Evolutionary conservation across 30 jellyfish, hydroid and myxozoan species (phyloP), one percentile per base, ranked within the genome.

Genomic region (Nemopilema nomurai): DNA sequence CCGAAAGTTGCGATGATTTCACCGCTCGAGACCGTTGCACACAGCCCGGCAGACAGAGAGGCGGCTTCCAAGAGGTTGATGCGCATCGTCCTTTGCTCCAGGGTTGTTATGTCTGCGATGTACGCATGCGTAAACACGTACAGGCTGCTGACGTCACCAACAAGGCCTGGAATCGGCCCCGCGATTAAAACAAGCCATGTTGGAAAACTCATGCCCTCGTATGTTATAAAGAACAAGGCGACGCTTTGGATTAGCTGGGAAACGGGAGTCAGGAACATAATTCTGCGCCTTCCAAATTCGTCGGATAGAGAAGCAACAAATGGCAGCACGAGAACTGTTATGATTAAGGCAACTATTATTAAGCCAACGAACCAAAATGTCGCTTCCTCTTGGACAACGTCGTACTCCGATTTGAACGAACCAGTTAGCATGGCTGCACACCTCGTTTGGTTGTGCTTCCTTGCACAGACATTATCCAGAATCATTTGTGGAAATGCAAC

Each of bases 371-470:
- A 76, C 86, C 86, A 76, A n/a, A 76, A 63, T 27, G 76, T 76
- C 1, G 86, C 57, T n/a, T 76, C 77, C 57, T 76, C 63, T 25
- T 76, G 86, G 1, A 76, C 86, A 16, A 51, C 28, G 76, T 76
- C 86, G 86, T 19, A 53, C 0, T 76, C 86, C 8, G 24, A 3
- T 53, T 76, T 76, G 52, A 51, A 76, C 4, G 86, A 20, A 0
- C 86, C 86, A 24, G 86, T 53, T n/a, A 76, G 62, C 86, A 76
- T 76, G 50, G 76, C 76, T 51, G 22, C 29, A 25, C 86, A 76
- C 17, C 22, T 76, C 1, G 86, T 76, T 22, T 53, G 63, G 32
- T 76, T 76, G 66, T 76, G 76, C 33, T 51, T 76, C 19, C 25
- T 23, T 28, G 24, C 1, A 63, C 86, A 76, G 32, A 76, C 32